These are phyloP conservation scores for Haliaeetus leucogaster DNA, from an alignment of 2,113 vertebrate genomes.

Conservation along the genomic window DNA sequence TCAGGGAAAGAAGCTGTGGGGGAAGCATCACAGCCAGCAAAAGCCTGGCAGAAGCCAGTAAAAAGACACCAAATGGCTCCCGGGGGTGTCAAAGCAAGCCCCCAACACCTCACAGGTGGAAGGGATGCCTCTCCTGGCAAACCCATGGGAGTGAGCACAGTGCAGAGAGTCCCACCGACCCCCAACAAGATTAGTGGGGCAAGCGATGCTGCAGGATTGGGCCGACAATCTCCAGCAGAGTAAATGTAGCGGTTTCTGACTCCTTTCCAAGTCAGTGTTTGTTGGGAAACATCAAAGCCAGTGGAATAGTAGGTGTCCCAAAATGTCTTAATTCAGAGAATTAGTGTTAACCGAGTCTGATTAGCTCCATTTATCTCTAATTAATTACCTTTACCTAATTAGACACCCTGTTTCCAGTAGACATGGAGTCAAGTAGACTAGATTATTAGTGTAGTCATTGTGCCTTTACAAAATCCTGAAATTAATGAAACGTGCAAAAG, in stretches of 20 bases:
- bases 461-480: constrained; percentile 96
- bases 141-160: not conserved
- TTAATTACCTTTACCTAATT: constrained; percentile 99
- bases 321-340: constrained; percentile 94
- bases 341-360: constrained; percentile 96
- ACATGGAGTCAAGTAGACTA: constrained; percentile 99
- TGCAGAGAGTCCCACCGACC: fast-evolving
- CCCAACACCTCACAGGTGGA: not conserved
- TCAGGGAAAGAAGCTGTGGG: not conserved
- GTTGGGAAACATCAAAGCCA: constrained; percentile 79
- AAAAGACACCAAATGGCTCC: not conserved
- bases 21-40: not conserved
- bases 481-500: constrained; percentile 98
- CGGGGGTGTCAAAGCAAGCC: not conserved
- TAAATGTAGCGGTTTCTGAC: not conserved
- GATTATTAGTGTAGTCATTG: constrained; percentile 99
- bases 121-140: not conserved
- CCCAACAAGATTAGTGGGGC: fast-evolving
- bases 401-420: constrained; percentile 96
- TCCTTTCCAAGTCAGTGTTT: constrained; percentile 62
- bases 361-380: constrained; percentile 99
- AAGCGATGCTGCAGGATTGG: not conserved
- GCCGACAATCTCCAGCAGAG: not conserved
- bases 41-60: not conserved
- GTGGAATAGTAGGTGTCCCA: constrained; percentile 81